A percentile compares a stretch with the other conserved stretches of the same genome.
Conservation (phyloP, 64 coral and sea anemone species). For the Acropora tenuis region DNA sequence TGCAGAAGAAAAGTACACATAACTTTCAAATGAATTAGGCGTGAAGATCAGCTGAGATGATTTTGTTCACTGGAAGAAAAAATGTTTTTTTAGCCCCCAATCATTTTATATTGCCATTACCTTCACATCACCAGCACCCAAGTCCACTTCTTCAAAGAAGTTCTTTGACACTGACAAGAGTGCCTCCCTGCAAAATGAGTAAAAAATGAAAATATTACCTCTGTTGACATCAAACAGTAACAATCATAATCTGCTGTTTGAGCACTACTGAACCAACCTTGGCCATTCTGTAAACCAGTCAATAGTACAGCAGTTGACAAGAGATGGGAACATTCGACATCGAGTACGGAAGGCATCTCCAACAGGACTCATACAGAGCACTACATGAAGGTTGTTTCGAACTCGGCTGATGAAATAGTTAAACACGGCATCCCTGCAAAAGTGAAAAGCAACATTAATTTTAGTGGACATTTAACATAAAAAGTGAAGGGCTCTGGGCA, state of each 20-base stretch:
- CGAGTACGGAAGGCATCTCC: slow-evolving; percentile 96
- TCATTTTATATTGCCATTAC: background rate
- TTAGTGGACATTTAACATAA: no score
- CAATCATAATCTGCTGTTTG: background rate
- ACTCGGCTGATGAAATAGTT: slow-evolving; percentile 93
- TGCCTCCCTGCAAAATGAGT: slow-evolving; percentile 75
- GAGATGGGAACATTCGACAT: slow-evolving; percentile 96
- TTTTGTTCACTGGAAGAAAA: no score
- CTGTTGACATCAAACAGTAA: background rate
- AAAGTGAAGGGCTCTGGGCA: no score
- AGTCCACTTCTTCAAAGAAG: slow-evolving; percentile 98
- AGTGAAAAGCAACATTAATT: background rate
- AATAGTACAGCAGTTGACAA: slow-evolving; percentile 95
- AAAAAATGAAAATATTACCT: background rate
- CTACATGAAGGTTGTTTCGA: slow-evolving; percentile 96
- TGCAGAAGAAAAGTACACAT: background rate
- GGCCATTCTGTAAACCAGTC: slow-evolving; percentile 99
- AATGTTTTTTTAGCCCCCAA: no score
- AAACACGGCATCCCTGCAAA: slow-evolving; percentile 89
- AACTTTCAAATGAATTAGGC: no score
- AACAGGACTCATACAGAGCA: slow-evolving; percentile 98
- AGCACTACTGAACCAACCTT: slow-evolving; percentile 42
- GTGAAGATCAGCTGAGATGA: no score
- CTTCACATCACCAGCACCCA: slow-evolving; percentile 96
- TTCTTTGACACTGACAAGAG: slow-evolving; percentile 89